Evolutionary conservation across 2,888 invertebrate species (phyloP), one percentile per base, ranked within the genome.

Genomic region (Ptychoptera albimana): DNA sequence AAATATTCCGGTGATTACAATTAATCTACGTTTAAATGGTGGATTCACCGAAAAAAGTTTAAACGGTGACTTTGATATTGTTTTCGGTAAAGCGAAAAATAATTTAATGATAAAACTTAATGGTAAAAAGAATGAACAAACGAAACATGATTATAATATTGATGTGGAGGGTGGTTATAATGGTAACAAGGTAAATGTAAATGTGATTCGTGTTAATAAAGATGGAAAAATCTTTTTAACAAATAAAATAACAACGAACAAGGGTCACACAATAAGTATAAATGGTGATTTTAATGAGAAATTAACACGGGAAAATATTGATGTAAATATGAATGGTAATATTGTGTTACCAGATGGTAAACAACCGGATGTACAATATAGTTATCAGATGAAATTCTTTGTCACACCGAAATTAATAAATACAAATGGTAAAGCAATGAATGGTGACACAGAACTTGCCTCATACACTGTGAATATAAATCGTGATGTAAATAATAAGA

Each of bases 401-500:
- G 41, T 59, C 1, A 50, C 46, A 55, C 59, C 54, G 49, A 67
- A 50, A 60, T 70, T 49, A 56, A 57, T 66, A 8, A 71, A 61
- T 48, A 54, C 63, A 14, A 64, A 55, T 16, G 71, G 69, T 2
- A 67, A 68, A 43, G 52, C 63, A 0, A 52, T 30, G 14, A 16
- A 12, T 0, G 60, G 60, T 7, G 55, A 52, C 23, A 44, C 49
- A 4, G 65, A 64, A 3, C 31, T 61, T 1, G 29, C 59, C 0
- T 54, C 54, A 35, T 44, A 54, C 3, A 53, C 43, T n/a, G 52
- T 51, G 15, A 64, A 65, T 15, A 49, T 57, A 2, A 57, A 55
- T 32, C 59, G 60, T 46, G 31, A 42, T 35, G 42, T 42, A 37
- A 64, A 68, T 1, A 64, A 63, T 39, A 72, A 71, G 1, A 67